Conservation (phyloP, 2,888 invertebrate genomes). For the Steromphala cineraria region DNA sequence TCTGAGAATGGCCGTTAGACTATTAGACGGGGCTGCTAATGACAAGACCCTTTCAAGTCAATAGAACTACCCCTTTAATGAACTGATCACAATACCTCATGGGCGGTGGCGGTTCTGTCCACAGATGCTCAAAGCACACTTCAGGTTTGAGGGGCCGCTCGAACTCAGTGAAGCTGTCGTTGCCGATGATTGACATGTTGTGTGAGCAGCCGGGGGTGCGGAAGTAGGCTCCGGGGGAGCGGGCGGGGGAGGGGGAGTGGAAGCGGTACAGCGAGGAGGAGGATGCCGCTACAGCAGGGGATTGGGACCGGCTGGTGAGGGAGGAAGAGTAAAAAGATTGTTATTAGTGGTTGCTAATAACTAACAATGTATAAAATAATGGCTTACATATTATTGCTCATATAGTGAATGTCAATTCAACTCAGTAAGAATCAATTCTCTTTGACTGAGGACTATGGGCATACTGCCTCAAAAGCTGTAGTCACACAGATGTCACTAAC, state of each 20-base stretch:
- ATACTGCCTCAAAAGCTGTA: no score
- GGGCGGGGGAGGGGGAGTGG: conserved; percentile 63
- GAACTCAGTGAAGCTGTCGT: conserved; percentile 59
- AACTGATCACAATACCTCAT: conserved; percentile 68
- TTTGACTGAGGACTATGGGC: no score
- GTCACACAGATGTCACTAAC: no score
- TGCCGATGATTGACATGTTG: conserved; percentile 63
- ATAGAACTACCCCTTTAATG: not conserved
- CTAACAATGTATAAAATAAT: not conserved
- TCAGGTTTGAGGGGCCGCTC: conserved; percentile 87
- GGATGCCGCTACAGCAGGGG: conserved; percentile 73
- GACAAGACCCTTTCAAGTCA: no score
- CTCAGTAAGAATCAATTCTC: no score
- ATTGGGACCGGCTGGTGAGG: conserved; percentile 77
- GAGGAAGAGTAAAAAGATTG: not conserved
- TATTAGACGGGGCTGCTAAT: no score
- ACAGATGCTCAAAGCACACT: conserved; percentile 90
- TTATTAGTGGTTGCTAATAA: not conserved
- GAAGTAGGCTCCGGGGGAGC: conserved; percentile 58
- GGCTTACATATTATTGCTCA: not conserved
- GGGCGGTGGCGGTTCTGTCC: conserved; percentile 82
- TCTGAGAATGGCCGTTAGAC: no score
- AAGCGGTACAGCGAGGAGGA: conserved; percentile 63
- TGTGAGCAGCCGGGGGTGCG: conserved; percentile 55
- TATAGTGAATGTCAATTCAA: not conserved